Evolutionary conservation across 2,888 invertebrate species (phyloP), one percentile per base, ranked within the genome.

Genomic region (Dimorphilus gyrociliatus): DNA sequence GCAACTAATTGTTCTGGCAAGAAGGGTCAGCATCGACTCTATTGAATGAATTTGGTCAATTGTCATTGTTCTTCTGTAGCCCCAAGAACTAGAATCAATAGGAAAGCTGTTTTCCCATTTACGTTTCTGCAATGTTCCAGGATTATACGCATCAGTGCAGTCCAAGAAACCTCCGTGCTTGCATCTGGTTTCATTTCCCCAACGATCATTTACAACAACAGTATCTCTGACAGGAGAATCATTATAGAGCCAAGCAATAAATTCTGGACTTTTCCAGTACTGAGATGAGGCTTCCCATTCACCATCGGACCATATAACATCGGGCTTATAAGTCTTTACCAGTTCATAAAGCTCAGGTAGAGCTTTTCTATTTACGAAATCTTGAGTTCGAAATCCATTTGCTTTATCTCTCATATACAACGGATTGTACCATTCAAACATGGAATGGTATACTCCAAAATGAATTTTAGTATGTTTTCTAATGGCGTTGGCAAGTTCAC

Each of bases 61-160:
- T n/a, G n/a, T n/a, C n/a, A n/a, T n/a, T n/a, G n/a, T 74, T 42
- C 78, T 70, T 25, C 81, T 66, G 53, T 73, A 82, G 0, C 86
- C 86, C 85, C 85, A 88, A 0, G 84, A 81, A 15, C 64, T 48
- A 41, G 69, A 71, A 49, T 90, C 88, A 19, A 90, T 64, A 0
- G 86, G 82, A 69, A 86, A 77, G 10, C 78, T 79, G 56, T 86
- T 86, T 61, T 90, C 88, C 84, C 85, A 90, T 63, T 90, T 90
- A 48, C 81, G 81, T 1, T 58, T 40, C 45, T 72, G 71, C 7
- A 78, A 59, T 10, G 69, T 33, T 37, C 48, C 48, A 38, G 48
- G 47, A 30, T 47, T 44, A 29, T 42, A 49, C 18, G 46, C 34
- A 34, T 51, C 50, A 15, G 27, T n/a, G 21, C 51, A 51, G 10